Percentiles rank a stretch among this genome's conserved stretches.
phyloP scores from a whole-genome alignment of 2,113 vertebrate genomes.

The Caretta caretta region DNA sequence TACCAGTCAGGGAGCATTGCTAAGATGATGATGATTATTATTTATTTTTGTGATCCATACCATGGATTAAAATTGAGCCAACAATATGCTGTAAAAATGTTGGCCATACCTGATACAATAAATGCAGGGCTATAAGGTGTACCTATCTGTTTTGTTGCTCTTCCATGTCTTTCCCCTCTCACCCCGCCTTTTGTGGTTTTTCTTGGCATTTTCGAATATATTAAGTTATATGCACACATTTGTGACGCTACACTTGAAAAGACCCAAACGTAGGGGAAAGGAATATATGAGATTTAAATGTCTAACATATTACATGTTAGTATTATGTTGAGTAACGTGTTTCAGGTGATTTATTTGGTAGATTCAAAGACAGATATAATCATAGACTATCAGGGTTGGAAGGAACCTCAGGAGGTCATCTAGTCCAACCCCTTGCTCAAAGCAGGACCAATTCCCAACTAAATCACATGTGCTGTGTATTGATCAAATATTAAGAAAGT shows the following conservation, averaged over 20 bases:
- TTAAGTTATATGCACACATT: fast-evolving
- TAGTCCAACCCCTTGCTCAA: no score
- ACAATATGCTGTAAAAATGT: conserved; percentile 7
- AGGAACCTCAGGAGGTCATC: no score
- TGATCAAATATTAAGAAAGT: conserved; percentile 53
- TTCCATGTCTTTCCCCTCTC: not conserved
- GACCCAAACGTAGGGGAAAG: not conserved
- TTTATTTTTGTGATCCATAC: not conserved
- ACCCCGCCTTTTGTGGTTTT: not conserved
- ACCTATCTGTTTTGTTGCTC: not conserved
- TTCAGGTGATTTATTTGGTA: not conserved
- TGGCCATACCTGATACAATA: not conserved
- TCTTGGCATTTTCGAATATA: not conserved
- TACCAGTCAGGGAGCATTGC: not conserved
- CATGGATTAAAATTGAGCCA: not conserved
- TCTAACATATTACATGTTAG: not conserved
- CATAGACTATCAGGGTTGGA: no score
- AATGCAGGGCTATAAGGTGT: not conserved
- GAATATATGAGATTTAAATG: not conserved
- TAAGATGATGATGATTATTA: not conserved
- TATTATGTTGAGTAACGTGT: not conserved
- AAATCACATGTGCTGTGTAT: not conserved
- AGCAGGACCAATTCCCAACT: no score
- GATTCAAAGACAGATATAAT: conserved; percentile 11
- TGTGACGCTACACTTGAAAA: not conserved